Conservation (phyloP, 2,113 vertebrate genomes). For the Rhea pennata region DNA sequence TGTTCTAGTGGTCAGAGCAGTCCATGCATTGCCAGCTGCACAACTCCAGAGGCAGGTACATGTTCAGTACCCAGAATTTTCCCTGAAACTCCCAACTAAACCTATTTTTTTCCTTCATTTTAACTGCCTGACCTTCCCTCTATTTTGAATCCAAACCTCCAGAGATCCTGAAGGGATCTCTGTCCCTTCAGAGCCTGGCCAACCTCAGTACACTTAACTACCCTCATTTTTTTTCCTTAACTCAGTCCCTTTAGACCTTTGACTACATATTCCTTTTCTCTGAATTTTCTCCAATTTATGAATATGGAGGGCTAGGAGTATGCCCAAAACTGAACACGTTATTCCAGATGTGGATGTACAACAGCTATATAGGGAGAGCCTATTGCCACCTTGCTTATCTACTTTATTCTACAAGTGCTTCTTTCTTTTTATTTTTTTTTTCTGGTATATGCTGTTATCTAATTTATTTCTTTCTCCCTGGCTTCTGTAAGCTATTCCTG, state of each 20-base stretch:
- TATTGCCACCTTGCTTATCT: not conserved
- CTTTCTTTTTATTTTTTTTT: not conserved
- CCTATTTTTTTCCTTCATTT: not conserved
- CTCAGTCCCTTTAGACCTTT: not conserved
- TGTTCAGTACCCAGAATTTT: not conserved
- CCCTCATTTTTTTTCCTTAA: not conserved
- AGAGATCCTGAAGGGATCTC: not conserved
- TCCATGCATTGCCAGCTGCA: not conserved
- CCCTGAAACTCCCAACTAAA: not conserved
- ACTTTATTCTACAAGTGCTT: not conserved
- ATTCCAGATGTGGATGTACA: not conserved
- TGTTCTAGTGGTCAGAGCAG: not conserved
- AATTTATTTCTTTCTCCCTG: not conserved
- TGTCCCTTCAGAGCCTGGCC: not conserved
- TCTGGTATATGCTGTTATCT: not conserved
- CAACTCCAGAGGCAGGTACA: not conserved
- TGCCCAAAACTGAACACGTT: not conserved
- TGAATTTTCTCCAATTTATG: constrained; percentile 33
- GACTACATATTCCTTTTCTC: not conserved
- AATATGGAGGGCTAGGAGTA: not conserved
- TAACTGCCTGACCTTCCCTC: not conserved
- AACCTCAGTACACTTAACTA: not conserved
- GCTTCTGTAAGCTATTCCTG: not conserved
- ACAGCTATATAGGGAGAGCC: not conserved
- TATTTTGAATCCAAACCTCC: not conserved